Evolutionary conservation across 2,113 vertebrate species (phyloP).

Genomic region (Tichodroma muraria): DNA sequence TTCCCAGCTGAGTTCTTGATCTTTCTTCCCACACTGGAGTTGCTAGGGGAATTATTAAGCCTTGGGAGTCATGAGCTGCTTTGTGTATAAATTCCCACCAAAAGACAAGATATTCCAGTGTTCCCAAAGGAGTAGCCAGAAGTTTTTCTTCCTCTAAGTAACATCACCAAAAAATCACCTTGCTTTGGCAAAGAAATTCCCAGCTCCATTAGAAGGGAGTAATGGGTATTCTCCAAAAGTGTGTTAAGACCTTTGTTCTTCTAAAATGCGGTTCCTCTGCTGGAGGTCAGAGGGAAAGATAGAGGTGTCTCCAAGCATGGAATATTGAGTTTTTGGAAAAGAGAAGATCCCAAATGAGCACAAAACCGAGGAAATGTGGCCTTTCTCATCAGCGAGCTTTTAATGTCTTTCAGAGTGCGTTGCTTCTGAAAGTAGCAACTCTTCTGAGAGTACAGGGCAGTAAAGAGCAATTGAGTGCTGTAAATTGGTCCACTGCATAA

Average conservation of each 20-base stretch:
- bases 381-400: neutral
- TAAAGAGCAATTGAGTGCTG: constrained; percentile 16
- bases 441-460: neutral
- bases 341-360: neutral
- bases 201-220: neutral
- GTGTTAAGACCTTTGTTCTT: neutral
- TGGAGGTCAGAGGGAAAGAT: neutral
- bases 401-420: neutral
- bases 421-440: too few species aligned
- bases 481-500: constrained; percentile 1
- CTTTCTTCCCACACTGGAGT: neutral
- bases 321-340: neutral
- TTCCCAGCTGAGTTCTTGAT: neutral
- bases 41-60: neutral
- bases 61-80: neutral
- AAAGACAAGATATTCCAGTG: neutral
- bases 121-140: neutral
- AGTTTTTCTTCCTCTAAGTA: neutral
- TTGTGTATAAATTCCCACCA: neutral
- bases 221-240: neutral
- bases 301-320: neutral
- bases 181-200: neutral
- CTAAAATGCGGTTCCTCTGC: neutral
- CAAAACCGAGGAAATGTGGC: neutral
- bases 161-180: neutral